These are phyloP conservation scores for Luidia sarsii DNA, from an alignment of 53 echinoderm and acorn worm genomes.

Conservation along the genomic window DNA sequence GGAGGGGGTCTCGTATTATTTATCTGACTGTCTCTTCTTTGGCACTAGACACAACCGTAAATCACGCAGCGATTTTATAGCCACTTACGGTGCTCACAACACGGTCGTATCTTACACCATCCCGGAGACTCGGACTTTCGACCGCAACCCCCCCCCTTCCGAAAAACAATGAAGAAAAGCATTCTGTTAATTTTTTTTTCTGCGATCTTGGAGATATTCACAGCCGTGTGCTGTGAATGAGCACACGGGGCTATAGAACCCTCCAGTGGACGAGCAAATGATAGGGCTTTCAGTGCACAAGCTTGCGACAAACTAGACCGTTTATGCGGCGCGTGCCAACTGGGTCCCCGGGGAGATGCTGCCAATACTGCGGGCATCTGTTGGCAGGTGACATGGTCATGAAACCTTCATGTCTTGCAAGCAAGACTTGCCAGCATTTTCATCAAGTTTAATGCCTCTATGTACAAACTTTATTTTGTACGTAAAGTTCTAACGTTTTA, in stretches of 20 bases:
- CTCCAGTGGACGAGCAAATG: too few species aligned
- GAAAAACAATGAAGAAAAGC: too few species aligned
- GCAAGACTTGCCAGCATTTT: neutral
- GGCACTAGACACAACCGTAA: constrained; percentile 26
- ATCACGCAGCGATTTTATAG: constrained; percentile 47
- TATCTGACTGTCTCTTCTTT: constrained; percentile 3
- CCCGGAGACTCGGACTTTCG: neutral
- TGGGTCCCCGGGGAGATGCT: constrained; percentile 6
- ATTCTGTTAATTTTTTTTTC: too few species aligned
- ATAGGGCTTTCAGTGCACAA: too few species aligned
- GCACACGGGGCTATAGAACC: too few species aligned
- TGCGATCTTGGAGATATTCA: too few species aligned
- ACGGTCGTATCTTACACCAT: constrained; percentile 37
- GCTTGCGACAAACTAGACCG: constrained; percentile 45
- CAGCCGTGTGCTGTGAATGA: too few species aligned
- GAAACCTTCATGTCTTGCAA: neutral
- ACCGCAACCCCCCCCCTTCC: neutral
- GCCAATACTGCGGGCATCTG: neutral
- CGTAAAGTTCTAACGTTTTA: too few species aligned
- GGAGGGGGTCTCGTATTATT: too few species aligned
- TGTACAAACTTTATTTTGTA: too few species aligned
- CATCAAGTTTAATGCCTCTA: too few species aligned
- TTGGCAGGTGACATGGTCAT: neutral
- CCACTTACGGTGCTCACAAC: constrained; percentile 51
- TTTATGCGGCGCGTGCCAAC: constrained; percentile 42